Evolutionary conservation across 23 tunicate genomes (phyloP).

Genomic region (Diplosoma virens): DNA sequence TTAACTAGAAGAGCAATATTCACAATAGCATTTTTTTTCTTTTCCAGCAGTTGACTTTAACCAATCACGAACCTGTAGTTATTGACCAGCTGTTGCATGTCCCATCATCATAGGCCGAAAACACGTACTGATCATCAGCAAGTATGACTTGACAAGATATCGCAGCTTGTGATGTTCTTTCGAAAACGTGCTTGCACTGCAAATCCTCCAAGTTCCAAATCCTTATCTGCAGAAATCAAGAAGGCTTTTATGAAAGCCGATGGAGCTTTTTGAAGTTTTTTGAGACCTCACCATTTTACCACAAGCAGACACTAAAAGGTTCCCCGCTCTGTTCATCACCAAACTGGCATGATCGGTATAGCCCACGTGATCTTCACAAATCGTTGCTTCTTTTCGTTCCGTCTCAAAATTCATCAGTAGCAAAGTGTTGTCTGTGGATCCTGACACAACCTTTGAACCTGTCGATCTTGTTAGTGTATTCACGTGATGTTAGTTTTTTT

Average conservation of each 20-base stretch:
- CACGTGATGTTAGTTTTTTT: too few species aligned
- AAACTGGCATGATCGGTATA: constrained; percentile 44
- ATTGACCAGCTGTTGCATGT: constrained; percentile 16
- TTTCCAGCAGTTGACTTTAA: too few species aligned
- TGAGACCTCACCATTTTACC: constrained; percentile 38
- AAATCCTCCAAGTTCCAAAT: constrained; percentile 33
- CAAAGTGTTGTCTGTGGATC: constrained; percentile 42
- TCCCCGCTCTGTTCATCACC: constrained; percentile 3
- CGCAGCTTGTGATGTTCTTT: neutral
- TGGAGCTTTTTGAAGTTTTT: neutral
- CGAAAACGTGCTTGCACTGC: neutral
- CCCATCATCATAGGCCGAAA: constrained; percentile 50
- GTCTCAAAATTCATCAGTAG: constrained; percentile 43
- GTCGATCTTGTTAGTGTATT: too few species aligned
- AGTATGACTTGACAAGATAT: constrained; percentile 10
- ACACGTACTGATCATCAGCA: neutral
- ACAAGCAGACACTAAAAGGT: constrained; percentile 33
- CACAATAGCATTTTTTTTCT: too few species aligned
- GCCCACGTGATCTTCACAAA: constrained; percentile 37
- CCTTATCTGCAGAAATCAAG: constrained; percentile 24
- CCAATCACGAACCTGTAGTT: neutral
- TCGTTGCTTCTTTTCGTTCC: constrained; percentile 40
- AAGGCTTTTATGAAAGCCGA: neutral
- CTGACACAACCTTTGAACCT: constrained; percentile 52
- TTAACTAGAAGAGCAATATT: too few species aligned